A percentile compares a stretch with the other conserved stretches of the same genome.
Evolutionary conservation across 2,888 invertebrate genomes (phyloP).

Genomic region (Clusia tigrina): DNA sequence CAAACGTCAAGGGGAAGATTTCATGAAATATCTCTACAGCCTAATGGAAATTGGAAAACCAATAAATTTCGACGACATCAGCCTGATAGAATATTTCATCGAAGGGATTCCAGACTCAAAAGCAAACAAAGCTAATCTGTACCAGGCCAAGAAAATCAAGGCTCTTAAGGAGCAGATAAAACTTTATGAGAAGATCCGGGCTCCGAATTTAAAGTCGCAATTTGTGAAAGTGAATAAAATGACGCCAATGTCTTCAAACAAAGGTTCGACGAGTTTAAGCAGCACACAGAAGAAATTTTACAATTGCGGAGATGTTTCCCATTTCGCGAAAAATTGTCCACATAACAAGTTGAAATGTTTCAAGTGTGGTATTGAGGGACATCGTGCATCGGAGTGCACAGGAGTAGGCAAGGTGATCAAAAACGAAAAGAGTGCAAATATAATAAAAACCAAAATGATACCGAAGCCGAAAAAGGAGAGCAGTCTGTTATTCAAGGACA

Average conservation of each 20-base stretch:
- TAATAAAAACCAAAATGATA: background rate
- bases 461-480: too few relatives aligned
- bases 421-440: background rate
- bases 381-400: conserved; percentile 2
- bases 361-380: background rate
- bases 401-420: background rate
- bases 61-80: too few relatives aligned
- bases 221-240: background rate
- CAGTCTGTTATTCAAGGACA: too few relatives aligned
- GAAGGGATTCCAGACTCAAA: too few relatives aligned
- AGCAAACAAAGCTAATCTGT: too few relatives aligned
- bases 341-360: background rate
- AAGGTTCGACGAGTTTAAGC: background rate
- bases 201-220: too few relatives aligned
- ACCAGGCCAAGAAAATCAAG: background rate
- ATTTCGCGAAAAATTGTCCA: background rate
- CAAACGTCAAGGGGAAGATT: background rate
- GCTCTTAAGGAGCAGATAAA: conserved; percentile 8
- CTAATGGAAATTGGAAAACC: conserved; percentile 14
- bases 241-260: background rate
- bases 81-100: too few relatives aligned
- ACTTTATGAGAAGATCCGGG: background rate
- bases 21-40: conserved; percentile 11
- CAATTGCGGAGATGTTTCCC: background rate
- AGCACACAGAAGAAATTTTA: background rate